Base-by-base conservation (phyloP, 2,888 invertebrate genomes). In the Andrena bucephala region DNA sequence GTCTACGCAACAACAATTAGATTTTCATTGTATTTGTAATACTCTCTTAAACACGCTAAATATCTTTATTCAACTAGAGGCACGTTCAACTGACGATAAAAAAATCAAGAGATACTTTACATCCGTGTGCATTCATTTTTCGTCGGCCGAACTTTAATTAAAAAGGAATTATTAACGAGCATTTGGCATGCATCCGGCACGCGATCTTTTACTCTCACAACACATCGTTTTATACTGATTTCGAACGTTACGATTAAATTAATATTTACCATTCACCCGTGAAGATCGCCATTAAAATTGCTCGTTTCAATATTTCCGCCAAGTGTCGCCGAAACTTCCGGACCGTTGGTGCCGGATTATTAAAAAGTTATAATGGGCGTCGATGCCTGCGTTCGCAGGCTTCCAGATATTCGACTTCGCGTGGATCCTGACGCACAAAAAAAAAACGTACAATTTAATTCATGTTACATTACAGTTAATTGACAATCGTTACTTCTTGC, bases 341-440 rank as follows among this genome's bases (percentile, higher is more conserved):
- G 31, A 33, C 6, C 16, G 33, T 10, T 10, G 33, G 2, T 6
- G 13, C 7, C 27, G 33, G 42, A 62, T 74, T 77, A 79, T 69
- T 52, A 33, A 13, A 33, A 79, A 67, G 54, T 79, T 62, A 50
- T 82, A 73, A 84, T 73, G 74, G 65, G 60, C 5, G 57, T 31
- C 29, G n/a, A 57, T 13, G 36, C 10, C 16, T 16, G 24, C 27
- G 1, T 36, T 16, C 42, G 27, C 13, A 13, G n/a, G 20, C 50
- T 31, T 20, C 10, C 6, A 48, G 48, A 36, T 48, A 8, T 50
- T 69, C 24, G 67, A 60, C 29, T 73, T 62, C 0, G 16, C 24
- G 13, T 13, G 1, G n/a, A 48, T 31, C 20, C n/a, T 10, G 2
- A 24, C 20, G 4, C 1, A 48, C 16, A 10, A 42, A 36, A 20